phyloP scores from a whole-genome alignment of 2,888 invertebrate species.

The Epirrhoe alternata region DNA sequence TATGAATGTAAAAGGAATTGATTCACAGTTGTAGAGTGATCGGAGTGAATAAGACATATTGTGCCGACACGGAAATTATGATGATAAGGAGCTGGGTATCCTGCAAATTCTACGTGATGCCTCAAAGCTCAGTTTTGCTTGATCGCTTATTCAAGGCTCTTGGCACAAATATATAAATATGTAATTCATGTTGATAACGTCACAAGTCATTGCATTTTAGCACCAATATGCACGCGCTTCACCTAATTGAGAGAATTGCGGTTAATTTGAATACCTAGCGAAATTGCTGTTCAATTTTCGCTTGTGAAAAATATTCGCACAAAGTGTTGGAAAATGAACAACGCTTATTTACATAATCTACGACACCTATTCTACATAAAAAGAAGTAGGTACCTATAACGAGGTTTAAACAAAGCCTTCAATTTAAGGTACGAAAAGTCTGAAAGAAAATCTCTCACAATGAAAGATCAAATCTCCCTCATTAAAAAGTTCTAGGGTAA shows the following conservation, averaged over 20 bases:
- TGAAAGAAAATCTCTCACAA: constrained; percentile 14
- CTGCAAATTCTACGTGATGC: too few relatives aligned
- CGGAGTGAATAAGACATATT: too few relatives aligned
- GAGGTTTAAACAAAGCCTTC: not conserved
- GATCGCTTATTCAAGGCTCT: too few relatives aligned
- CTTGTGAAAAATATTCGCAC: constrained; percentile 11
- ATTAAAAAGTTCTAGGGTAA: constrained; percentile 27
- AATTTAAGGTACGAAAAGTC: not conserved
- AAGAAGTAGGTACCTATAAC: not conserved
- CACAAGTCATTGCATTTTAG: not conserved
- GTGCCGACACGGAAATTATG: too few relatives aligned
- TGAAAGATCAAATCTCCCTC: constrained; percentile 26
- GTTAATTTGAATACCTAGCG: constrained; percentile 11
- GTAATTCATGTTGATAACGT: not conserved
- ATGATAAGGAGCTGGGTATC: too few relatives aligned
- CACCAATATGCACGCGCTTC: not conserved
- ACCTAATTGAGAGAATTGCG: constrained; percentile 17
- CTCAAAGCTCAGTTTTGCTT: too few relatives aligned
- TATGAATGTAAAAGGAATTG: too few relatives aligned
- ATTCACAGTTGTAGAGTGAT: too few relatives aligned
- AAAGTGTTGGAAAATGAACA: constrained; percentile 16
- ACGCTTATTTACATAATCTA: constrained; percentile 22
- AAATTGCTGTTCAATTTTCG: constrained; percentile 8
- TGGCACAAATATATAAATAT: not conserved
- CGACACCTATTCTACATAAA: too few relatives aligned